A percentile compares a stretch with the other conserved stretches of the same genome.
Conservation (phyloP, 2,113 vertebrate species). For the Pitta sordida region DNA sequence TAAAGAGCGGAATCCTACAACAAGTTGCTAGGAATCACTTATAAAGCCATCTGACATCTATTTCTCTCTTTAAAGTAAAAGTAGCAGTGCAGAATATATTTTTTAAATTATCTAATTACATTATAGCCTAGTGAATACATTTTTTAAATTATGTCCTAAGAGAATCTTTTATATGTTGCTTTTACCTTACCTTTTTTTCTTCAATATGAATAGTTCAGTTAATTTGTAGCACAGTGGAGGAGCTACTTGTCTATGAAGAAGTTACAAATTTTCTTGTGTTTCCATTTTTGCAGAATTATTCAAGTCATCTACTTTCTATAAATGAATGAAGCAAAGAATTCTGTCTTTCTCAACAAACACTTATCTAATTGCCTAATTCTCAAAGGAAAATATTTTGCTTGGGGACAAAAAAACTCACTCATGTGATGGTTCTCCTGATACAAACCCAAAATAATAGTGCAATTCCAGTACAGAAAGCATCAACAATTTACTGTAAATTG, state of each 20-base stretch:
- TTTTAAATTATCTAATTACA: no score
- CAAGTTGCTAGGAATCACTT: no score
- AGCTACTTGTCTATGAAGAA: neutral
- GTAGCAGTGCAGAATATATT: no score
- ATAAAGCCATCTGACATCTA: no score
- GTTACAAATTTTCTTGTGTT: neutral
- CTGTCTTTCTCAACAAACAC: neutral
- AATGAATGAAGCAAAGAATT: neutral
- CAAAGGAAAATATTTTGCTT: neutral
- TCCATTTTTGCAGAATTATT: neutral
- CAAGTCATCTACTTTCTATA: neutral
- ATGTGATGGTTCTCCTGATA: neutral
- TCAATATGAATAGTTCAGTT: neutral
- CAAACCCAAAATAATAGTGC: neutral
- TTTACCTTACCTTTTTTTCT: neutral
- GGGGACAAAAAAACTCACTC: neutral
- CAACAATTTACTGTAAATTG: neutral
- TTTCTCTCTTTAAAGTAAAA: no score
- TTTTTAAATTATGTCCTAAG: no score
- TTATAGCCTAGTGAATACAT: no score
- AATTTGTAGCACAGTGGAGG: neutral
- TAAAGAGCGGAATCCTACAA: neutral
- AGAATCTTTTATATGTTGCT: neutral
- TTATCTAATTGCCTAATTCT: neutral
- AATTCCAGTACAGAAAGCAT: neutral